These are phyloP conservation scores for Caenorhabditis sp. DNA, from an alignment of 2,888 invertebrate species.

Conservation along the genomic window DNA sequence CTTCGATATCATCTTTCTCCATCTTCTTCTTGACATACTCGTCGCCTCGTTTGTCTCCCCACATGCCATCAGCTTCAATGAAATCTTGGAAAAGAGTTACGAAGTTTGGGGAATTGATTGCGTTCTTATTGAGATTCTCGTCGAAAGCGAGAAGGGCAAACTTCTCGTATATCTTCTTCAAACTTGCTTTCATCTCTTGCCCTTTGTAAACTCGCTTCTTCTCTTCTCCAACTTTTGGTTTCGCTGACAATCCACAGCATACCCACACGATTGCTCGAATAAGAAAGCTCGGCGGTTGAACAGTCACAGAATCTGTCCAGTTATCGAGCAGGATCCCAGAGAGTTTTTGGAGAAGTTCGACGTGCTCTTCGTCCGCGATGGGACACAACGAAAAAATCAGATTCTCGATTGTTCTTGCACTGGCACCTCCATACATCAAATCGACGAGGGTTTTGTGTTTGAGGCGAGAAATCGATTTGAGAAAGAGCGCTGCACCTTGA, in stretches of 20 bases:
- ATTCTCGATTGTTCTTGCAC: conserved; percentile 70
- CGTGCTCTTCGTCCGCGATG: conserved; percentile 51
- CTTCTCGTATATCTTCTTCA: conserved; percentile 58
- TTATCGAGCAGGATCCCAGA: conserved; percentile 66
- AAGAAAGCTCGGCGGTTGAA: conserved; percentile 62
- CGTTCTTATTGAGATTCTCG: conserved; percentile 49
- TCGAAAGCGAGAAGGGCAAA: conserved; percentile 57
- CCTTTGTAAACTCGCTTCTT: conserved; percentile 45
- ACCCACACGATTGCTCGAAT: conserved; percentile 65
- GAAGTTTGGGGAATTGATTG: conserved; percentile 40
- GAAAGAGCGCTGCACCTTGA: conserved; percentile 63
- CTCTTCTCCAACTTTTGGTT: conserved; percentile 39
- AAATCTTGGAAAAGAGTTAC: conserved; percentile 66
- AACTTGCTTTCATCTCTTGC: conserved; percentile 41
- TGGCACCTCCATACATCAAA: conserved; percentile 69
- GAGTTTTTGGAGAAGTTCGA: conserved; percentile 64
- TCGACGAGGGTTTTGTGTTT: conserved; percentile 70
- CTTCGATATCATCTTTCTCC: conserved; percentile 47
- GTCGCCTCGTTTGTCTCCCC: conserved; percentile 51
- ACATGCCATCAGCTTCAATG: conserved; percentile 59
- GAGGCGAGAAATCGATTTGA: conserved; percentile 59
- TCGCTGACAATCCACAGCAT: conserved; percentile 54
- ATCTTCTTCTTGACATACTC: conserved; percentile 52
- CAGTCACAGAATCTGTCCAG: conserved; percentile 62
- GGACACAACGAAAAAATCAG: conserved; percentile 66